Percentiles rank a stretch among this genome's conserved stretches.
phyloP scores from a whole-genome alignment of 2,797 vertebrate genomes.

The Hyperoplus lanceolatus region DNA sequence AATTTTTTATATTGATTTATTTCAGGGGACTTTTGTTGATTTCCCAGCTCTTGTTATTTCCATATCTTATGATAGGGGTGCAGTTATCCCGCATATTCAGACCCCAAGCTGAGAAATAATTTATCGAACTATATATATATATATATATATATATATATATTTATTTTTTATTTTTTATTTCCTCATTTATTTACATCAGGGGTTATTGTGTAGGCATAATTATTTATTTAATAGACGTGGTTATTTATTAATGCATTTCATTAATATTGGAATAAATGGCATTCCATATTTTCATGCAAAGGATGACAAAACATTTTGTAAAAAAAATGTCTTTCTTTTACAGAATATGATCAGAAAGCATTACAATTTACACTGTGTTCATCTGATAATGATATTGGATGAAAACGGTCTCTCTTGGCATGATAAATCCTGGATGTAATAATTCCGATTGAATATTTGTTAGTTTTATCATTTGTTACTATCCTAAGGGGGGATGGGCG shows the following conservation, averaged over 20 bases:
- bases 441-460: background rate
- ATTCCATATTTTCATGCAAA: background rate
- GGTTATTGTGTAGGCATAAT: no score
- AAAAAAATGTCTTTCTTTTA: background rate
- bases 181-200: no score
- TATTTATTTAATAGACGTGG: no score
- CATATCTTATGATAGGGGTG: no score
- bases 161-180: no score
- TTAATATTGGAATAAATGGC: no score
- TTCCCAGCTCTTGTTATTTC: no score
- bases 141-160: no score
- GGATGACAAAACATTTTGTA: background rate
- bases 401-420: constrained; percentile 15
- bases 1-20: no score
- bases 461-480: background rate
- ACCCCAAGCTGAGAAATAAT: background rate
- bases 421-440: background rate
- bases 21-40: no score
- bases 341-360: background rate
- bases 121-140: background rate
- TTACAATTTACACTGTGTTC: background rate
- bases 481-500: background rate
- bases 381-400: constrained; percentile 7
- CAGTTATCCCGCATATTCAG: no score
- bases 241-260: no score